Base-by-base conservation (phyloP, 2,113 vertebrate genomes). In the Anhinga anhinga region DNA sequence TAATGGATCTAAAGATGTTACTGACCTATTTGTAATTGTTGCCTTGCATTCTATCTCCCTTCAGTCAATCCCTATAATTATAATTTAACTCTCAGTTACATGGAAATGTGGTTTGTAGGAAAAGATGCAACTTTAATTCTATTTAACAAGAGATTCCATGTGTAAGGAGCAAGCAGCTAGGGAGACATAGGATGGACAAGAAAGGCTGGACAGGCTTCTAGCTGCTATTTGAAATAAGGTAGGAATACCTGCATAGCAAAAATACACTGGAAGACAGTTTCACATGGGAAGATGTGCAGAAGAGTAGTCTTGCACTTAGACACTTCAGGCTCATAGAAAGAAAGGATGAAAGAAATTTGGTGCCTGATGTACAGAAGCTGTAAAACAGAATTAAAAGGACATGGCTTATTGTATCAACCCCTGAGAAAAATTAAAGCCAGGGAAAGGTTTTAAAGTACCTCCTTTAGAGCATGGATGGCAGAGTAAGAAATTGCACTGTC, bases 101-200 rank as follows among this genome's bases (percentile, higher is more conserved):
- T 11, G 69, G 40, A 30, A 82, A 65, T 56, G 13, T 29, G 49
- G 65, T 87, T 63, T 78, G 4, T 30, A 44, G 71, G 77, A 72
- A n/a, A 47, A 53, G 6, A 20, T 25, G 13, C 6, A 70, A 66
- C 6, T 86, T 74, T 8, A 66, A 63, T 88, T 91, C 38, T 32
- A 21, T 59, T 71, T 71, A 59, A 52, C 21, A 58, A 44, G 32
- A 55, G 9, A 67, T 77, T 55, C 26, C 13, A 7, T 9, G 3
- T 0, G 0, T 30, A 50, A 36, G 11, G 9, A 85, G n/a, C 8
- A 36, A 92, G 55, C 8, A 70, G 4, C 22, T 29, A 50, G 7
- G 44, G 23, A 78, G 13, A 69, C 34, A 52, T 7, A 47, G 15
- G 18, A 30, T 10, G 27, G 27, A 21, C 7, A 36, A 72, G 76